Evolutionary conservation across 2,113 vertebrate genomes (phyloP).

Genomic region (Chlorodrepanis virens): DNA sequence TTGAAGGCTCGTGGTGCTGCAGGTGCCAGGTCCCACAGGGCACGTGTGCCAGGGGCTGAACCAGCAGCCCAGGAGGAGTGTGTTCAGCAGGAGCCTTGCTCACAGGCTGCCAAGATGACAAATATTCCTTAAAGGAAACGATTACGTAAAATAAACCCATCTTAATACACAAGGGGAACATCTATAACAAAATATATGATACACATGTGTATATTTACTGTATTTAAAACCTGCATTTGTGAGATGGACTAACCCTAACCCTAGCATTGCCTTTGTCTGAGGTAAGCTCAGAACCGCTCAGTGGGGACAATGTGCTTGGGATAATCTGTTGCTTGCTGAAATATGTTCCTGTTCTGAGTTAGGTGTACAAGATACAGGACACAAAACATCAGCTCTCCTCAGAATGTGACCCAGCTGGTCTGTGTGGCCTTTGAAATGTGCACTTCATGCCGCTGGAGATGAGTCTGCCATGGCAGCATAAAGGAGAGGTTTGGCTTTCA

Average conservation of each 20-base stretch:
- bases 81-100: background rate
- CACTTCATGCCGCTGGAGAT: background rate
- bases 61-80: background rate
- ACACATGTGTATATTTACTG: background rate
- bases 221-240: background rate
- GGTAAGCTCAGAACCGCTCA: background rate
- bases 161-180: background rate
- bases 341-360: background rate
- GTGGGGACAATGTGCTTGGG: background rate
- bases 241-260: background rate
- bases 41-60: accelerated
- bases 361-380: background rate
- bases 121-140: background rate
- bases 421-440: background rate
- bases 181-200: background rate
- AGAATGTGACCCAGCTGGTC: background rate
- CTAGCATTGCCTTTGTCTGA: background rate
- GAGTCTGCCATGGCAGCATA: background rate
- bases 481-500: background rate
- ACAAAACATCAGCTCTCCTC: background rate
- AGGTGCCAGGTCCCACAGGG: background rate
- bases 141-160: background rate
- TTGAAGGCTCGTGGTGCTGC: background rate
- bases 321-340: background rate
- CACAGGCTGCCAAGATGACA: background rate